Percentiles rank a stretch among this genome's conserved stretches.
Conservation (phyloP, 2,113 vertebrate genomes). For the Aegypius monachus region DNA sequence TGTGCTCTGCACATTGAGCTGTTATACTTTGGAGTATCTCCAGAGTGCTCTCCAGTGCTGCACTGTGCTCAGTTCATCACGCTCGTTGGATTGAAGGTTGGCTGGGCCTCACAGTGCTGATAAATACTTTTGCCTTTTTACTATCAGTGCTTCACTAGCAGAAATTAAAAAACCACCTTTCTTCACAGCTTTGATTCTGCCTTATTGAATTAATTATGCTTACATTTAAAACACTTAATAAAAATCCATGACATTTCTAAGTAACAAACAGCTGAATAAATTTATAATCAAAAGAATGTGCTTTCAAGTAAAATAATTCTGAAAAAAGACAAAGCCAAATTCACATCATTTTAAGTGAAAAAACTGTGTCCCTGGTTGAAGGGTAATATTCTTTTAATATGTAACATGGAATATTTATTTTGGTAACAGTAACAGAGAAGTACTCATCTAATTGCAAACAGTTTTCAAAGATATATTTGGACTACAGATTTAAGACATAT, state of each 20-base stretch:
- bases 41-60: not conserved
- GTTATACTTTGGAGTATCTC: not conserved
- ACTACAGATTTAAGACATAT: constrained; percentile 23
- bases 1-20: not conserved
- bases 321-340: constrained; percentile 26
- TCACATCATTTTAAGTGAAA: constrained; percentile 4
- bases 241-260: not conserved
- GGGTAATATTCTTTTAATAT: constrained; percentile 19
- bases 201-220: not conserved
- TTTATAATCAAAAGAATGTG: not conserved
- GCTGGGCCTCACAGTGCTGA: not conserved
- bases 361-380: not conserved
- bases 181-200: not conserved
- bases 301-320: constrained; percentile 29
- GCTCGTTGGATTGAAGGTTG: not conserved
- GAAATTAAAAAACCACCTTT: not conserved
- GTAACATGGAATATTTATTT: constrained; percentile 45
- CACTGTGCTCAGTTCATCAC: rapidly evolving
- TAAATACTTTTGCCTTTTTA: not conserved
- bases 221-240: not conserved
- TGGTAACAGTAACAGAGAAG: constrained; percentile 30
- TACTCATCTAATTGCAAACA: constrained; percentile 51
- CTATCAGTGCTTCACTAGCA: not conserved
- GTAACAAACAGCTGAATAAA: not conserved
- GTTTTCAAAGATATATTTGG: constrained; percentile 2